Conservation (phyloP, 2,797 vertebrate species). For the Eulemur coronatus region DNA sequence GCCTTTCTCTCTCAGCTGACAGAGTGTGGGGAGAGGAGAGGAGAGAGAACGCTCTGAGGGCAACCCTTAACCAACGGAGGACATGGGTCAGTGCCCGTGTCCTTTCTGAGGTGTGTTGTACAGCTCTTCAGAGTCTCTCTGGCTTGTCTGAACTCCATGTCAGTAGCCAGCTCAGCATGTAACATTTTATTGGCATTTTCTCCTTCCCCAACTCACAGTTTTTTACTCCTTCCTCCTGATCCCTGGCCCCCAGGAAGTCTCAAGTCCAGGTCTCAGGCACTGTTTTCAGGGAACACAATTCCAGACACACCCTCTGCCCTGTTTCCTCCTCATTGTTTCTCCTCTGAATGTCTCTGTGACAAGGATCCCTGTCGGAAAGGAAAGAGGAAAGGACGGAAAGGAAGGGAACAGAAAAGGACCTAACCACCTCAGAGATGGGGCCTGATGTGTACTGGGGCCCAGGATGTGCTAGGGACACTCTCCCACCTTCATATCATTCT, state of each 20-base stretch:
- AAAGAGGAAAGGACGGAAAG: conserved; percentile 27
- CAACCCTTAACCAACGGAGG: neutral
- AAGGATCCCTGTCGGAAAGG: neutral
- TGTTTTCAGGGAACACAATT: conserved; percentile 29
- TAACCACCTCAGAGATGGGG: neutral
- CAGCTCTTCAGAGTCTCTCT: neutral
- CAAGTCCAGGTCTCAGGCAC: neutral
- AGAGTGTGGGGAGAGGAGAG: neutral
- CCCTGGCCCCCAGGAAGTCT: neutral
- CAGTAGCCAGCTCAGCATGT: neutral
- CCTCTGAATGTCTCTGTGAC: conserved; percentile 25
- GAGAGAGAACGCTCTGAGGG: neutral
- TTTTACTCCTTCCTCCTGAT: neutral
- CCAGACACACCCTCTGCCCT: neutral
- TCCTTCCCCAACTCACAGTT: neutral
- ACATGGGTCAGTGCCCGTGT: accelerated
- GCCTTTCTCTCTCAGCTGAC: neutral
- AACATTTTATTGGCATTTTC: neutral
- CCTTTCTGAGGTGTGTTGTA: neutral
- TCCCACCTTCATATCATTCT: neutral
- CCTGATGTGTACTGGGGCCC: neutral
- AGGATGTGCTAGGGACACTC: neutral
- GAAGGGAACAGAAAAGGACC: neutral
- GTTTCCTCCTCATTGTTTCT: conserved; percentile 62
- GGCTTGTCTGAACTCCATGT: neutral